phyloP scores from a whole-genome alignment of 2,888 invertebrate species.

The Mythimna pallens region DNA sequence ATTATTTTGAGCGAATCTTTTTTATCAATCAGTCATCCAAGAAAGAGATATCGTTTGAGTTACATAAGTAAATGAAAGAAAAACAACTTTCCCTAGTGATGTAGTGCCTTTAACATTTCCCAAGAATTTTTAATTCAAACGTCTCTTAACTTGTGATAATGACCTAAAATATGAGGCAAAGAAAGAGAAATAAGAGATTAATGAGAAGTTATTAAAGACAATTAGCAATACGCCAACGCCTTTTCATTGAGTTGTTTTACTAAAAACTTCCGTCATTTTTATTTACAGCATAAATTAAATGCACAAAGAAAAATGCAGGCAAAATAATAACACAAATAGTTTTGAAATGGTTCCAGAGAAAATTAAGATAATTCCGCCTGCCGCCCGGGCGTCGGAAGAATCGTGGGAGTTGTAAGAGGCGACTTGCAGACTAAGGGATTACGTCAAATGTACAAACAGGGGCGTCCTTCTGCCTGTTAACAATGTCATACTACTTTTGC shows the following conservation, averaged over 20 bases:
- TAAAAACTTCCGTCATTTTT: constrained; percentile 2
- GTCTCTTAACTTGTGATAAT: constrained; percentile 8
- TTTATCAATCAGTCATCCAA: background rate
- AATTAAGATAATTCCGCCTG: constrained; percentile 12
- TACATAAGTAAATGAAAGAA: background rate
- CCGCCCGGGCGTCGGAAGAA: no score
- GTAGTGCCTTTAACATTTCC: background rate
- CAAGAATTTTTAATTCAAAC: constrained; percentile 6
- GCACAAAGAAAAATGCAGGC: constrained; percentile 2
- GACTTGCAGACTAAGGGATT: constrained; percentile 8
- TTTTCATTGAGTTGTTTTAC: constrained; percentile 19
- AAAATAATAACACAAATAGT: constrained; percentile 8
- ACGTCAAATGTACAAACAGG: constrained; percentile 6
- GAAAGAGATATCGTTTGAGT: no score
- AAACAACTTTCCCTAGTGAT: background rate
- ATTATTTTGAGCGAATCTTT: background rate
- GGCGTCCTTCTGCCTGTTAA: constrained; percentile 5
- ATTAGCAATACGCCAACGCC: background rate
- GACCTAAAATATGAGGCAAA: constrained; percentile 28
- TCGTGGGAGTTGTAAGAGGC: background rate
- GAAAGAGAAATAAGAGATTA: no score
- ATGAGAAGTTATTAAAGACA: constrained; percentile 38
- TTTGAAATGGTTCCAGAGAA: constrained; percentile 14
- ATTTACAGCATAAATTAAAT: constrained; percentile 1
- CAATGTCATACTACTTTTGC: background rate